Evolutionary conservation across 2,113 vertebrate species (phyloP), one percentile per base, ranked within the genome.

Genomic region (Salvelinus fontinalis): DNA sequence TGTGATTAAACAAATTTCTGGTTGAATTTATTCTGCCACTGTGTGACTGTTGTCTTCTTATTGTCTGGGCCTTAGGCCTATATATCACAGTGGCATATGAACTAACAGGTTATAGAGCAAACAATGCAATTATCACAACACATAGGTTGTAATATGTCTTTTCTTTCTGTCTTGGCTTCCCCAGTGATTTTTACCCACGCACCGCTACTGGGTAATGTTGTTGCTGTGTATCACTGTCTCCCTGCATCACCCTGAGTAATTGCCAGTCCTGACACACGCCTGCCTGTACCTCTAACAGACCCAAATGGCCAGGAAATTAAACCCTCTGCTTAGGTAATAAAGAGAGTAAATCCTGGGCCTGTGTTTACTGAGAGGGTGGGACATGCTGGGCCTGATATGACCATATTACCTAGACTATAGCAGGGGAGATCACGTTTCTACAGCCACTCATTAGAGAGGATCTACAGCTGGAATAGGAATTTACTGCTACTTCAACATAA

Each of bases 241-340:
- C 66, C 60, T 78, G 84, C 81, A 89, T 91, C 89, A 81, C 84
- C 78, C 79, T 92, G 93, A 95, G 82, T 92, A 92, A 94, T 89
- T 92, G 89, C 88, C 80, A 68, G 62, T 34, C 60, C 73, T 85
- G 86, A 92, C 89, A 85, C 79, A 76, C 49, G 51, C 75, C 75
- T 85, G 81, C 84, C 79, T 88, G 78, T 89, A 83, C 75, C 78
- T 78, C 88, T 90, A 90, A 90, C 80, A 84, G 80, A 84, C 78
- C 83, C 89, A 91, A 92, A 93, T 84, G 75, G 79, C 79, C 79
- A 73, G 84, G 85, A 92, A 93, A 93, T 92, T 74, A 91, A 92
- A 92, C 51, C 75, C 73, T 79, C 75, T 18, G 20, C 75, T 16
- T 20, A 85, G 78, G 84, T 90, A 89, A 93, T 91, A 86, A 91